Conservation (phyloP, 2,113 vertebrate species). For the Hippocampus barbouri region DNA sequence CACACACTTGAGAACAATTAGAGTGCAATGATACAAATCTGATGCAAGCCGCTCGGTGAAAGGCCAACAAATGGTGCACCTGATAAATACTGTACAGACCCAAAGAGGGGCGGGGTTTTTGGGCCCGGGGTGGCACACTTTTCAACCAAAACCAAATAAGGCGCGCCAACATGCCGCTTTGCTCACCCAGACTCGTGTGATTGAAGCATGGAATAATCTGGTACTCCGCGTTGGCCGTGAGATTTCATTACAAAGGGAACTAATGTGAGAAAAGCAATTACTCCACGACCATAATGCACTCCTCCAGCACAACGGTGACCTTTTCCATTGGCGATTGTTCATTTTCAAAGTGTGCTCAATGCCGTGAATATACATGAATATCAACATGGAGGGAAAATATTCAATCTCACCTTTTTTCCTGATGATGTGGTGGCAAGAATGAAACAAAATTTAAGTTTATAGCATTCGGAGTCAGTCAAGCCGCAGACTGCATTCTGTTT, state of each 20-base stretch:
- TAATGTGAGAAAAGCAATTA: constrained; percentile 73
- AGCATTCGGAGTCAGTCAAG: constrained; percentile 7
- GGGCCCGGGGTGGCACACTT: constrained; percentile 20
- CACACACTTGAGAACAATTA: constrained; percentile 63
- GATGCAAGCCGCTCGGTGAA: constrained; percentile 41
- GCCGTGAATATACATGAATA: constrained; percentile 54
- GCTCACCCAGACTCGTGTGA: constrained; percentile 37
- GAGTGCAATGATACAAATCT: constrained; percentile 48
- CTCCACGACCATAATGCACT: constrained; percentile 61
- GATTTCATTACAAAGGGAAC: constrained; percentile 68
- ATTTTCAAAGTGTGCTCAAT: constrained; percentile 52
- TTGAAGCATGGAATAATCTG: constrained; percentile 59
- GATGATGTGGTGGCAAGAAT: neutral
- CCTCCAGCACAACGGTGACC: constrained; percentile 64
- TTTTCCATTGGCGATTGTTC: constrained; percentile 64
- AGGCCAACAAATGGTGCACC: constrained; percentile 47
- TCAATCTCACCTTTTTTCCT: constrained; percentile 40
- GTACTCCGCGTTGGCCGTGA: constrained; percentile 48
- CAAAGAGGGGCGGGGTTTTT: constrained; percentile 1
- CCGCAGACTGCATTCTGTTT: neutral
- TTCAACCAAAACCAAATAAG: constrained; percentile 61
- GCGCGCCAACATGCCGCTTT: neutral
- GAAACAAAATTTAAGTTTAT: constrained; percentile 34
- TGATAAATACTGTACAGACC: constrained; percentile 43
- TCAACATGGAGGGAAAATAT: constrained; percentile 43